Evolutionary conservation across 2,888 invertebrate genomes (phyloP).

Genomic region (Dasysyrphus albostriatus): DNA sequence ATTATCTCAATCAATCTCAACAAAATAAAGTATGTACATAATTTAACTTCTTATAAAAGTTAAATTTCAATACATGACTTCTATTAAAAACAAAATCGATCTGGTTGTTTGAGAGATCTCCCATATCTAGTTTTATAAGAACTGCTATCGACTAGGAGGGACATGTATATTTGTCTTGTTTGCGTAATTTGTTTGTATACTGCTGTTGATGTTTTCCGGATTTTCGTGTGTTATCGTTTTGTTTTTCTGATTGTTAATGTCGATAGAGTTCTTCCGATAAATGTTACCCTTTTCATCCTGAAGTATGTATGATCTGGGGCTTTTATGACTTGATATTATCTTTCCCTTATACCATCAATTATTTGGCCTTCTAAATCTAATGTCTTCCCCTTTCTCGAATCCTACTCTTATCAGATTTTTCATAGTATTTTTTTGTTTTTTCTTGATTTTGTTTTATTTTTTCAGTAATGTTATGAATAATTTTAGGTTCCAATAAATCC

Average conservation of each 20-base stretch:
- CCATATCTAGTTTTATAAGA: background rate
- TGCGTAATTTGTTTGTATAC: background rate
- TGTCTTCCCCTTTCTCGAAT: background rate
- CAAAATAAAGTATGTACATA: too few relatives aligned
- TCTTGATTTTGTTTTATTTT: background rate
- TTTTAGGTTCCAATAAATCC: slow-evolving; percentile 1
- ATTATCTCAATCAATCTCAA: too few relatives aligned
- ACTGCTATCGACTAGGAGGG: background rate
- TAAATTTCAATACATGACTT: background rate
- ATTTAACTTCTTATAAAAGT: background rate
- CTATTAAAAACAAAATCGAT: background rate
- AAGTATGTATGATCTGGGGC: slow-evolving; percentile 18
- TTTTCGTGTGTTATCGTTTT: background rate
- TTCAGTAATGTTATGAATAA: background rate
- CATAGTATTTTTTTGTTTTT: too few relatives aligned
- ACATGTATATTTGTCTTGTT: background rate
- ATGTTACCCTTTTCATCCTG: slow-evolving; percentile 1
- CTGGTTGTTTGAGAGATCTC: background rate
- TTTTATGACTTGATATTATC: slow-evolving; percentile 11
- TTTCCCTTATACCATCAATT: too few relatives aligned
- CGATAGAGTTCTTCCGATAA: slow-evolving; percentile 19
- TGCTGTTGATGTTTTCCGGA: slow-evolving; percentile 7
- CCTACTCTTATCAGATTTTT: too few relatives aligned
- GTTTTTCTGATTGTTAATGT: background rate
- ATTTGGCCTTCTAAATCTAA: too few relatives aligned